Evolutionary conservation across 2,888 invertebrate species (phyloP).

Genomic region (Lithophane ornitopus): DNA sequence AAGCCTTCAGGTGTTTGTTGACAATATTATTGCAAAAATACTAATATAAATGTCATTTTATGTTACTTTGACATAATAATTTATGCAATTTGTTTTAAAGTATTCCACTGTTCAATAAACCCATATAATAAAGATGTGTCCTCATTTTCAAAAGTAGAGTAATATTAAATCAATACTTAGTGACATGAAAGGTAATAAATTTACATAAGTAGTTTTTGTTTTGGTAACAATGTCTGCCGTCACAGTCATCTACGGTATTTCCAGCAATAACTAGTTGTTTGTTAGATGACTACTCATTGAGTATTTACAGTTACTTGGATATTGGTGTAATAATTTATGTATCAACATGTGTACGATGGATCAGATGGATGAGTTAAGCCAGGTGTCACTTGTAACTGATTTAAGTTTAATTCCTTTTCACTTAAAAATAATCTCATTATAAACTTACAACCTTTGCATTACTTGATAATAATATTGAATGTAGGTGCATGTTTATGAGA

Average conservation of each 20-base stretch:
- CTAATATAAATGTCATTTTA: conserved; percentile 28
- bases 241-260: conserved; percentile 39
- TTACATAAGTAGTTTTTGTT: conserved; percentile 36
- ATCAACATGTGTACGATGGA: conserved; percentile 3
- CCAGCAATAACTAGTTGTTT: conserved; percentile 29
- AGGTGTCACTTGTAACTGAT: conserved; percentile 3
- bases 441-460: neutral
- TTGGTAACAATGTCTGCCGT: conserved; percentile 14
- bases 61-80: conserved; percentile 7
- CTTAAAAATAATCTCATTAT: neutral
- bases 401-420: conserved; percentile 2
- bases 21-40: conserved; percentile 44
- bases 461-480: conserved; percentile 10
- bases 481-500: neutral
- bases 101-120: conserved; percentile 12
- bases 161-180: conserved; percentile 54
- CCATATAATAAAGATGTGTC: conserved; percentile 16
- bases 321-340: conserved; percentile 26
- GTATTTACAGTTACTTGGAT: conserved; percentile 19
- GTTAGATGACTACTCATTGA: conserved; percentile 7
- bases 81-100: conserved; percentile 17
- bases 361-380: conserved; percentile 31
- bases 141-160: conserved; percentile 30
- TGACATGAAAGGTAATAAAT: conserved; percentile 29
- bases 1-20: conserved; percentile 55